Base-by-base conservation (phyloP, 1,140 invertebrate genomes). In the Hycleus phaleratus region DNA sequence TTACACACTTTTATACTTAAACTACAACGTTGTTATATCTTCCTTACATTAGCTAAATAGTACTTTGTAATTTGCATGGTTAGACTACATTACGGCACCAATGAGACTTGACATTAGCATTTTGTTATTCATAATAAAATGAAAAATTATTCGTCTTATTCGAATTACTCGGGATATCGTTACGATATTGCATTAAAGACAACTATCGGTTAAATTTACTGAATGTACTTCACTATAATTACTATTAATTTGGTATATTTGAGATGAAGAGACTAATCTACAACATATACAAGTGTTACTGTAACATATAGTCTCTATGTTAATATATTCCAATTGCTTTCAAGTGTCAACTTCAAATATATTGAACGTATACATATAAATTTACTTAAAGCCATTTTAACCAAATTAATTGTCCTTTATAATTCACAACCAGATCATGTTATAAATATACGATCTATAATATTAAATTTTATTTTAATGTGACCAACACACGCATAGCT, bases 1-100 rank as follows among this genome's bases (percentile, higher is more conserved):
- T 53, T 53, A 53, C 51, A 46, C 38, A 53, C 51, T 53, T 53
- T 53, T 53, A 53, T 53, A 53, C 51, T 53, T 53, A 53, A 9
- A 53, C 51, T 32, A 46, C 51, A 45, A 25, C 44, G 49, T 45
- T 43, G 46, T 53, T 53, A 53, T 53, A 53, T 53, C 43, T 53
- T 53, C 26, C 51, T 53, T 46, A 38, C 51, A 53, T 53, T 53
- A 53, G 46, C 49, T 43, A 39, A 52, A 52, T 45, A 53, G 51
- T 53, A 46, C 51, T 53, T 46, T 46, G 51, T 53, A 53, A 53
- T 53, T 53, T 53, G 10, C 51, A 53, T 53, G 46, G 44, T 53
- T 32, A 38, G 42, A 38, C 51, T 46, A 32, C 39, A 42, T 53
- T 53, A 53, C 39, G 46, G 51, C n/a, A 40, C 12, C 43, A 26